Evolutionary conservation across 2,888 invertebrate species (phyloP), one percentile per base, ranked within the genome.

Genomic region (Microplitis deprimator): DNA sequence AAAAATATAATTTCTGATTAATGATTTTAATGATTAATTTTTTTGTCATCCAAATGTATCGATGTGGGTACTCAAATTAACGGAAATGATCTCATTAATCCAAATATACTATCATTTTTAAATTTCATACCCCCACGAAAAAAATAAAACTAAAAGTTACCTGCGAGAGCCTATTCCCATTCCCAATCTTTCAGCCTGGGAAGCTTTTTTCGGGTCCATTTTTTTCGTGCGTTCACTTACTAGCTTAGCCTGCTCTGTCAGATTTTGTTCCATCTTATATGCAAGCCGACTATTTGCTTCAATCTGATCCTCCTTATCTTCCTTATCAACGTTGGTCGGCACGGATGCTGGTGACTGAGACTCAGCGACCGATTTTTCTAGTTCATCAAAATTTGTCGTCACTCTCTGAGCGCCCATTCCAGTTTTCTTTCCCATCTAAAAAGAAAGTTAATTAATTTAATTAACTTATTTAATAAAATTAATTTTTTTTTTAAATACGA

Each of bases 331-430:
- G 65, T 29, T 29, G 3, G 29, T 29, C 29, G 29, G 29, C 29
- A 29, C 29, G 29, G 29, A 29, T 29, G 29, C 29, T 29, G 89
- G 87, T 8, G 87, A 84, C 76, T 91, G 90, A 77, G 95, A 94
- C 90, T 96, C 92, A 85, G 95, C 94, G 6, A 98, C 98, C 86
- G 96, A 95, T 81, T 95, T 94, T 90, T 99, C 98, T 79, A 99
- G 94, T 87, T 98, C 98, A 17, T 96, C 96, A 90, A 99, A 99
- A 91, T 98, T 97, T 4, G 97, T 94, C 85, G 95, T 95, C 39
- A 99, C 97, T 89, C 96, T 96, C 72, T 97, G 98, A 16, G 99
- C 99, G 71, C 99, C 99, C 74, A 99, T 91, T 0, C 96, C 94
- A 50, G 85, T 75, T 88, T 97, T 98, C 81, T 96, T 97, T 0